Conservation (phyloP, 2,113 vertebrate genomes). For the Cephalopholis sonnerati region DNA sequence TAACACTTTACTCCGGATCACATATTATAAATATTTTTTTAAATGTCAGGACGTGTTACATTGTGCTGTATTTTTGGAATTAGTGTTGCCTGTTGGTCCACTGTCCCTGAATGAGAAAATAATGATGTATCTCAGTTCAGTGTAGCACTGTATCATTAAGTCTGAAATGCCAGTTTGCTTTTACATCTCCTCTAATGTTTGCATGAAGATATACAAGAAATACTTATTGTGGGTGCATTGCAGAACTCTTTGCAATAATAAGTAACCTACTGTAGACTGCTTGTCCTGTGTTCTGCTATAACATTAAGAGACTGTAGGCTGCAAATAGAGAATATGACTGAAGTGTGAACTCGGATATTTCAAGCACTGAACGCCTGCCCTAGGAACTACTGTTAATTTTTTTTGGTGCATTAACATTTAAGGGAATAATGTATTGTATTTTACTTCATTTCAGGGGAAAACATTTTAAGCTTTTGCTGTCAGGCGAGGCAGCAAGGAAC, state of each 20-base stretch:
- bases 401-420: too few species aligned
- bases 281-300: neutral
- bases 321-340: neutral
- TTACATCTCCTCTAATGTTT: neutral
- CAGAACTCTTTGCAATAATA: neutral
- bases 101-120: conserved; percentile 1
- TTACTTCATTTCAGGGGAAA: neutral
- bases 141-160: neutral
- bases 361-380: neutral
- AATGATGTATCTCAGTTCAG: neutral
- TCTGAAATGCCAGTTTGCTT: neutral
- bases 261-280: neutral
- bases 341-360: neutral
- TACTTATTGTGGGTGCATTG: neutral
- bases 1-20: neutral
- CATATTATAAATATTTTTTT: neutral
- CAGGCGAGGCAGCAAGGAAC: neutral
- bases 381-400: neutral
- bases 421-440: neutral
- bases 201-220: neutral
- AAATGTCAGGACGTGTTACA: neutral
- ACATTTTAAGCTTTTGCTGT: neutral
- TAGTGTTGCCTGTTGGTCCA: neutral
- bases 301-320: neutral
- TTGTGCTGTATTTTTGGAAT: neutral